These are phyloP conservation scores for Fragum whitleyi DNA, from an alignment of 2,888 invertebrate species.

Conservation along the genomic window DNA sequence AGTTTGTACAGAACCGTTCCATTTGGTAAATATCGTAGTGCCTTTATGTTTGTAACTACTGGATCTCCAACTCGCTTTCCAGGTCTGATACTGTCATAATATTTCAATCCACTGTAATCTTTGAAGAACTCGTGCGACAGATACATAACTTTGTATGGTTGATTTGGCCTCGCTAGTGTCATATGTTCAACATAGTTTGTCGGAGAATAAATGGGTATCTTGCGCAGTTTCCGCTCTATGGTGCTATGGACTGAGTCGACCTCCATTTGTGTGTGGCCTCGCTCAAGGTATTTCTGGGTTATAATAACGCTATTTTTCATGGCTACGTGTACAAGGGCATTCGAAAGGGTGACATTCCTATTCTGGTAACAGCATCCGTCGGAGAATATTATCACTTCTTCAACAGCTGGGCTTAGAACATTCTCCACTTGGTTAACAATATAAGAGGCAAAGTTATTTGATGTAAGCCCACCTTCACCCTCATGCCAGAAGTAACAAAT, in stretches of 20 bases:
- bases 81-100: slow-evolving; percentile 48
- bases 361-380: slow-evolving; percentile 55
- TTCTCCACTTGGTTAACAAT: slow-evolving; percentile 31
- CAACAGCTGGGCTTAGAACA: not conserved
- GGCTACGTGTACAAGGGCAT: slow-evolving; percentile 33
- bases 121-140: slow-evolving; percentile 36
- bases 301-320: slow-evolving; percentile 23
- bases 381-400: slow-evolving; percentile 44
- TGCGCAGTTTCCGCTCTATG: slow-evolving; percentile 49
- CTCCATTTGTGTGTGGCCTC: slow-evolving; percentile 61
- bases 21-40: not conserved
- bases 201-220: slow-evolving; percentile 41
- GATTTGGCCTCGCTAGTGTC: slow-evolving; percentile 28
- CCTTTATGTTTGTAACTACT: slow-evolving; percentile 49
- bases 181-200: slow-evolving; percentile 48
- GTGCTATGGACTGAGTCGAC: slow-evolving; percentile 62
- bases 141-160: slow-evolving; percentile 37
- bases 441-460: slow-evolving; percentile 36
- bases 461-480: slow-evolving; percentile 39
- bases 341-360: slow-evolving; percentile 39
- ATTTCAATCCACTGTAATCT: slow-evolving; percentile 26
- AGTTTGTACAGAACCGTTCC: not conserved
- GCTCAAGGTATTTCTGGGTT: slow-evolving; percentile 44
- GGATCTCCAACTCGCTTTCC: slow-evolving; percentile 39
- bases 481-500: slow-evolving; percentile 54